These are phyloP conservation scores for Drosophila gaucha DNA, from an alignment of 2,888 invertebrate species.

Conservation along the genomic window DNA sequence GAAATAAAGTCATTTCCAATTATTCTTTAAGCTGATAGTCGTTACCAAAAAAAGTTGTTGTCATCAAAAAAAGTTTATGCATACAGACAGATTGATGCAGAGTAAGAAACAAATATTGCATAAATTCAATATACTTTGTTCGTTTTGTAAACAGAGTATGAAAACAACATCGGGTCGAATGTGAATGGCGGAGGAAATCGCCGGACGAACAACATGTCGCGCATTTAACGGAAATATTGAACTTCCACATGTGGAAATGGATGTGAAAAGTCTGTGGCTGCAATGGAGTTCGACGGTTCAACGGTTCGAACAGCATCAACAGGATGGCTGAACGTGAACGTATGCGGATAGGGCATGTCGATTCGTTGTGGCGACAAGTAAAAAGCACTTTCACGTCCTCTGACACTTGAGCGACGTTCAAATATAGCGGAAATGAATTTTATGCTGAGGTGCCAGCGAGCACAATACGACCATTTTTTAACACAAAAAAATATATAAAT, in stretches of 20 bases:
- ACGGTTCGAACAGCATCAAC: background rate
- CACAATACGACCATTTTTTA: constrained; percentile 1
- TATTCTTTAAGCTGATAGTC: background rate
- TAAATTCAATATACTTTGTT: background rate
- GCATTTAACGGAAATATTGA: constrained; percentile 73
- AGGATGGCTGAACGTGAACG: background rate
- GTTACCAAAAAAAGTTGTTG: background rate
- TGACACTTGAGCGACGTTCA: constrained; percentile 74
- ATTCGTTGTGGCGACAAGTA: constrained; percentile 49
- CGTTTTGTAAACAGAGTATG: background rate
- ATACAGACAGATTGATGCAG: background rate
- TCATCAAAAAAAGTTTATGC: background rate
- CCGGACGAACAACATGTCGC: constrained; percentile 67
- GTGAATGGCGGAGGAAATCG: constrained; percentile 58
- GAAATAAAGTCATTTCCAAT: background rate
- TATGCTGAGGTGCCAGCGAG: constrained; percentile 61
- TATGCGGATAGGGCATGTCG: constrained; percentile 21
- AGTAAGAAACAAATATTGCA: background rate
- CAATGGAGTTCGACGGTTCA: background rate
- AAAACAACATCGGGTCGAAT: constrained; percentile 21
- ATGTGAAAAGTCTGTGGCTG: constrained; percentile 30
- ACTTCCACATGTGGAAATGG: constrained; percentile 47
- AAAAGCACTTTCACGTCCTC: constrained; percentile 39
- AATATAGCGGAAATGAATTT: constrained; percentile 76
- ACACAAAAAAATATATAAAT: constrained; percentile 37